phyloP scores from a whole-genome alignment of 2,113 vertebrate species.

The Mobula birostris region DNA sequence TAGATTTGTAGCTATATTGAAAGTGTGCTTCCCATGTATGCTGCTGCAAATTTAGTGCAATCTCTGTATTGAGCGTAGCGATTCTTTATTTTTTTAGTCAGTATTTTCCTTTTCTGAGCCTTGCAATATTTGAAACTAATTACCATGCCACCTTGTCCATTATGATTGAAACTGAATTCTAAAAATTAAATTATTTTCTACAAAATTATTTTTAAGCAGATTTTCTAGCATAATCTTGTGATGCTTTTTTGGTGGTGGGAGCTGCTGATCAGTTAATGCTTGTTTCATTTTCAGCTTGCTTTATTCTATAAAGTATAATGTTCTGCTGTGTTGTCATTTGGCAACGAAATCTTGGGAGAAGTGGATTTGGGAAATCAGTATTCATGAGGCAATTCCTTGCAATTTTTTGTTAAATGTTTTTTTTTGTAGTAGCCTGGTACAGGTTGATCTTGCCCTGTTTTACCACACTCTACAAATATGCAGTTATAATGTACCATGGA shows the following conservation, averaged over 20 bases:
- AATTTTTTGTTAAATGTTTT: background rate
- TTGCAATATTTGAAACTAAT: background rate
- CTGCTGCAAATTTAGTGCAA: background rate
- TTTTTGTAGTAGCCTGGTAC: background rate
- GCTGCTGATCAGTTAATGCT: background rate
- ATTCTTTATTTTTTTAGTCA: background rate
- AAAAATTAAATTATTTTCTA: background rate
- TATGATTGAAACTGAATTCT: background rate
- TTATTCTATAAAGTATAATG: background rate
- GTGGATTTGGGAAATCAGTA: background rate
- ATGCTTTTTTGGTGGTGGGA: no score
- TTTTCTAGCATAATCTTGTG: background rate
- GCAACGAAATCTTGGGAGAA: background rate
- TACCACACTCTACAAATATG: background rate
- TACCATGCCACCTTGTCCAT: background rate
- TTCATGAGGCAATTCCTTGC: background rate
- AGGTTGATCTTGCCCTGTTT: background rate
- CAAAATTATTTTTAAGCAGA: background rate
- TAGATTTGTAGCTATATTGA: background rate
- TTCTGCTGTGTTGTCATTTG: background rate
- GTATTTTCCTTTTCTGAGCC: background rate
- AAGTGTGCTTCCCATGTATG: background rate
- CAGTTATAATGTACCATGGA: background rate
- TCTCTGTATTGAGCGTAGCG: background rate
- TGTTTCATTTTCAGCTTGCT: background rate